Evolutionary conservation across 2,888 invertebrate genomes (phyloP), one percentile per base, ranked within the genome.

Genomic region (Rhagophthalmus giganteus): DNA sequence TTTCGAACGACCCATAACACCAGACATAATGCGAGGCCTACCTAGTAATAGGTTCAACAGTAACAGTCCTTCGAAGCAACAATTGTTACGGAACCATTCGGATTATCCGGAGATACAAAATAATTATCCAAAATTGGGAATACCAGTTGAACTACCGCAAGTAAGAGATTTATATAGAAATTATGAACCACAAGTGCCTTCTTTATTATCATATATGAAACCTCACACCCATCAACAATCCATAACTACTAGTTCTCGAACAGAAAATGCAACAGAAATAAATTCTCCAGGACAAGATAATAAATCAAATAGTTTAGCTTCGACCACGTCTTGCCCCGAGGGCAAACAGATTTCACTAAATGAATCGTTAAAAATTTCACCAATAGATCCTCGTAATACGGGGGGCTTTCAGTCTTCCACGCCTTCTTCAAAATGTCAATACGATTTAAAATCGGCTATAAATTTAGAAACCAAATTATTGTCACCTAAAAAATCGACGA

Each of bases 401-500:
- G 74, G 80, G 14, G 55, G 39, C 11, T 86, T 87, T 61, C 81
- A 84, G 69, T 83, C 86, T 14, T 87, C 87, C 7, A 87, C 87
- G 10, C 87, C 87, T 6, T 81, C 83, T 1, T 55, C 65, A 11
- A 71, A 67, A 56, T 66, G 67, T 14, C 31, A 48, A 5, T 64
- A 64, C 37, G 75, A 53, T 65, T 72, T 69, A 62, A 80, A 78
- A 64, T 78, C 78, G 40, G 74, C 78, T 5, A 59, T 75, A 2
- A 78, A 82, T 62, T 74, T 82, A 26, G 76, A 76, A 52, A 74
- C 74, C 4, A 79, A 77, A 67, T 62, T 83, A 51, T 63, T 85
- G 5, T 85, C 85, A 1, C 85, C 86, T 0, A 83, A 84, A 12
- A 86, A 84, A 71, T 85, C 86, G 1, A 83, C 84, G 0, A 86